These are phyloP conservation scores for Orgyia antiqua DNA, from an alignment of 2,888 invertebrate genomes.

Conservation along the genomic window DNA sequence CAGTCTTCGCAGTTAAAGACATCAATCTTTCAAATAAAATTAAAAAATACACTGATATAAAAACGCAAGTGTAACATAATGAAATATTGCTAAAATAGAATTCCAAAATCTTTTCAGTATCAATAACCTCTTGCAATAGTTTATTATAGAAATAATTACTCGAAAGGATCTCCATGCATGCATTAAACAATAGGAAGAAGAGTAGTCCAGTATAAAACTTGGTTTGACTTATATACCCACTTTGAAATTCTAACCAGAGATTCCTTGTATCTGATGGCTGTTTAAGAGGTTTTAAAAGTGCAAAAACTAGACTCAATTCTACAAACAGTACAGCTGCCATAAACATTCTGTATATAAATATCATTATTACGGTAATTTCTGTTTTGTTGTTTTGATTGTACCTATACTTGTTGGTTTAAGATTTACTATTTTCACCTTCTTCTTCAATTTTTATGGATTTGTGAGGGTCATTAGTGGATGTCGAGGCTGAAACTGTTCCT, in stretches of 20 bases:
- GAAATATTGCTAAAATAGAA: constrained; percentile 41
- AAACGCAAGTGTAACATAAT: constrained; percentile 35
- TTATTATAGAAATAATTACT: constrained; percentile 29
- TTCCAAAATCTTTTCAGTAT: constrained; percentile 27
- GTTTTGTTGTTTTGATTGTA: background rate
- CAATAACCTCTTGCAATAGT: constrained; percentile 28
- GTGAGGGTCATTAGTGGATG: no score
- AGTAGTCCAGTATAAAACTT: constrained; percentile 26
- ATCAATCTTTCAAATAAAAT: constrained; percentile 43
- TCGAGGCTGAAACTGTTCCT: no score
- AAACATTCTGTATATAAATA: constrained; percentile 40
- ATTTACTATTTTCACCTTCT: no score
- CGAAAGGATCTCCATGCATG: constrained; percentile 39
- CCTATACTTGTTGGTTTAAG: no score
- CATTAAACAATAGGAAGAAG: constrained; percentile 27
- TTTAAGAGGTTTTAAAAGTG: constrained; percentile 45
- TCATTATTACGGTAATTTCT: constrained; percentile 38
- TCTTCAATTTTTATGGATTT: no score
- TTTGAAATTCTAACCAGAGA: constrained; percentile 35
- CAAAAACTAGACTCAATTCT: constrained; percentile 39
- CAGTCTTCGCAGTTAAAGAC: constrained; percentile 36
- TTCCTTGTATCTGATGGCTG: constrained; percentile 46
- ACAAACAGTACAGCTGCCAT: constrained; percentile 31
- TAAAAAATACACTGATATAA: constrained; percentile 38
- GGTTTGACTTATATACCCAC: constrained; percentile 17